Evolutionary conservation across 1,140 invertebrate species (phyloP).

Genomic region (Lycorma delicatula): DNA sequence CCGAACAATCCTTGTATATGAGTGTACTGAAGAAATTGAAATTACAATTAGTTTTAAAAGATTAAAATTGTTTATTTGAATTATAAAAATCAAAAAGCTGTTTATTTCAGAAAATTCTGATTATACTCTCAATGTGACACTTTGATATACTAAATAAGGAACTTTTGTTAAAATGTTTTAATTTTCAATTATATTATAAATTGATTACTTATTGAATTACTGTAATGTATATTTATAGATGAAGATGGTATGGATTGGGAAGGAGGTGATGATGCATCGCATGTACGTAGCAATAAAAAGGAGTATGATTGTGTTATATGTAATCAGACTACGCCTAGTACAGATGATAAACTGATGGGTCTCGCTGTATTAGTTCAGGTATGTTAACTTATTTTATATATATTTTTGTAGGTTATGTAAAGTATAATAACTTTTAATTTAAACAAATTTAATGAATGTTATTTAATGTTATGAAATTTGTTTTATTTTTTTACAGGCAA

Average conservation of each 20-base stretch:
- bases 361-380: constrained; percentile 80
- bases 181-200: background rate
- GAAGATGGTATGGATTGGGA: constrained; percentile 59
- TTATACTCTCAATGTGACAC: too few species aligned
- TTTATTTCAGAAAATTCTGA: too few species aligned
- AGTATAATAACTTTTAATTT: constrained; percentile 8
- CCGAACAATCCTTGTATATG: too few species aligned
- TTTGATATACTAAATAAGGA: too few species aligned
- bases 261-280: constrained; percentile 45
- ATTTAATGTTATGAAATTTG: too few species aligned
- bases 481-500: constrained; percentile 47
- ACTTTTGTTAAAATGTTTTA: constrained; percentile 7
- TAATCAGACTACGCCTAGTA: constrained; percentile 78
- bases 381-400: constrained; percentile 24
- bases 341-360: constrained; percentile 79
- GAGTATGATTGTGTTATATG: constrained; percentile 96
- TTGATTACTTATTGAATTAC: constrained; percentile 1
- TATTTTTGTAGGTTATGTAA: background rate
- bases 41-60: too few species aligned
- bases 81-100: too few species aligned
- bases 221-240: constrained; percentile 33
- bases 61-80: too few species aligned
- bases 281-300: constrained; percentile 42
- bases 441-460: too few species aligned
- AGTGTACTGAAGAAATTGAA: too few species aligned